A percentile compares a stretch with the other conserved stretches of the same genome.
Conservation (phyloP, 2,888 invertebrate genomes). For the Morpho achilles region DNA sequence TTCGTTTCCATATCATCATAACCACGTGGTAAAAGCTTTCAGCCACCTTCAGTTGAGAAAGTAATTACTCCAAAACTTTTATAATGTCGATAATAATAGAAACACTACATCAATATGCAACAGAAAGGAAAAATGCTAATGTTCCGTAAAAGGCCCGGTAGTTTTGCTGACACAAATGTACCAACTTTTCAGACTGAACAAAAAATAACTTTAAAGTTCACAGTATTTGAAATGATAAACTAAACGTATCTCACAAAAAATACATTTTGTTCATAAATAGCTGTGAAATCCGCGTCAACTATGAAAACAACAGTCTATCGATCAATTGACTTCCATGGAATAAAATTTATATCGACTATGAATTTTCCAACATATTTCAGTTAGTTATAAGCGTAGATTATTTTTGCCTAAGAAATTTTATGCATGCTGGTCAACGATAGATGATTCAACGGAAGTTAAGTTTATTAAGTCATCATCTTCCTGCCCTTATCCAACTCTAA, state of each 20-base stretch:
- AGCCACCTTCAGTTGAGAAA: too few species aligned
- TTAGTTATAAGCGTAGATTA: slow-evolving; percentile 13
- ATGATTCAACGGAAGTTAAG: not conserved
- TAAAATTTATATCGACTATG: slow-evolving; percentile 27
- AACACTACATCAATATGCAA: too few species aligned
- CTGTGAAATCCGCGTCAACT: slow-evolving; percentile 22
- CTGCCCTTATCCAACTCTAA: too few species aligned
- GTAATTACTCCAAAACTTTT: too few species aligned
- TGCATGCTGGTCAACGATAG: slow-evolving; percentile 2
- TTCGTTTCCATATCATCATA: too few species aligned
- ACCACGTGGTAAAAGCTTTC: too few species aligned
- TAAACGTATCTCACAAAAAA: slow-evolving; percentile 12
- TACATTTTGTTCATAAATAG: slow-evolving; percentile 17
- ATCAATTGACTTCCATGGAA: slow-evolving; percentile 23
- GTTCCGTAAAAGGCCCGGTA: slow-evolving; percentile 6
- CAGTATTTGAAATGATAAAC: slow-evolving; percentile 18
- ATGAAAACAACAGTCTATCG: slow-evolving; percentile 21
- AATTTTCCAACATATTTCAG: slow-evolving; percentile 24
- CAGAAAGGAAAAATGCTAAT: slow-evolving; percentile 5
- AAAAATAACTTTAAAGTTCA: not conserved
- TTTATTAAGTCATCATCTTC: too few species aligned
- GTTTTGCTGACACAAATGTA: slow-evolving; percentile 15
- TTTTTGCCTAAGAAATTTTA: slow-evolving; percentile 13
- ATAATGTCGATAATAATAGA: too few species aligned
- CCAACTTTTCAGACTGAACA: slow-evolving; percentile 14